Percentiles rank a stretch among this genome's conserved stretches.
Conservation (phyloP, 2,888 invertebrate genomes). For the Mantis religiosa region DNA sequence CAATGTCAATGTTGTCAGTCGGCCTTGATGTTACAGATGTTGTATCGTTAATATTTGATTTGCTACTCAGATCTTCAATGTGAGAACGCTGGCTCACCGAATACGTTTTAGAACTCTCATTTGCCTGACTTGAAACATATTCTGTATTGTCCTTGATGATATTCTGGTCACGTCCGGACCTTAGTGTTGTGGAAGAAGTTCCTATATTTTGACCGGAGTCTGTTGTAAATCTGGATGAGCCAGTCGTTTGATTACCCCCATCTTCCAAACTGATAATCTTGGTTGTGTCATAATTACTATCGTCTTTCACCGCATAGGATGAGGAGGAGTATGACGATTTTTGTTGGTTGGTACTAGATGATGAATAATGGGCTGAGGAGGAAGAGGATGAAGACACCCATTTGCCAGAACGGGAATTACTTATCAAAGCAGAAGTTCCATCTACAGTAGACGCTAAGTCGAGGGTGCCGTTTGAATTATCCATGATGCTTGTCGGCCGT, state of each 20-base stretch:
- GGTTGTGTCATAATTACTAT: neutral
- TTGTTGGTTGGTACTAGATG: neutral
- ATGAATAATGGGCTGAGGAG: neutral
- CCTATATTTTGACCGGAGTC: neutral
- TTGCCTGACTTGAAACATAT: neutral
- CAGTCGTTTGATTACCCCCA: neutral
- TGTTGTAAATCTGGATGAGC: neutral
- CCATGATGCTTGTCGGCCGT: neutral
- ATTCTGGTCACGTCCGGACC: neutral
- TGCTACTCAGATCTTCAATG: neutral
- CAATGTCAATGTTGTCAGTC: neutral
- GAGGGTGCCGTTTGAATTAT: neutral
- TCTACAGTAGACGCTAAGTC: neutral
- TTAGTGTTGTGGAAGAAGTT: neutral
- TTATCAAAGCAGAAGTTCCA: neutral
- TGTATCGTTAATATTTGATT: neutral
- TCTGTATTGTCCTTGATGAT: neutral
- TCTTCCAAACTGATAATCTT: neutral
- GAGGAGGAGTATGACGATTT: neutral
- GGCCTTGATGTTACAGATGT: neutral
- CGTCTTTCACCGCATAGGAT: neutral
- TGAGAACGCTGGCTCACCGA: slow-evolving; percentile 13
- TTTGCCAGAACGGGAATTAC: neutral
- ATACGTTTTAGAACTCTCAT: neutral
- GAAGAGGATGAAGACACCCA: slow-evolving; percentile 23